Evolutionary conservation across 2,113 vertebrate genomes (phyloP).

Genomic region (Apus apus): DNA sequence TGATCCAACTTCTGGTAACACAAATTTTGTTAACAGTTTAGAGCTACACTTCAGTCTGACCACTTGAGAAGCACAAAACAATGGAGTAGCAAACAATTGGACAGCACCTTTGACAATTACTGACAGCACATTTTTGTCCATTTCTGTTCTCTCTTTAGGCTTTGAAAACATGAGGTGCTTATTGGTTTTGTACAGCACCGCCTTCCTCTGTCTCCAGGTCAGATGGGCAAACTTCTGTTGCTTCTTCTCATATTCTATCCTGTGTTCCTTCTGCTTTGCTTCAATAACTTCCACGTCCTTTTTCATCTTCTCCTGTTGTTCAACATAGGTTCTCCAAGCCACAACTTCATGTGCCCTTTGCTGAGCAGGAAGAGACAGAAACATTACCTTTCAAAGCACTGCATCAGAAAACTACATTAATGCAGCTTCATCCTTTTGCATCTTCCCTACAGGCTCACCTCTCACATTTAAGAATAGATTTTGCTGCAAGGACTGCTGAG

Average conservation of each 20-base stretch:
- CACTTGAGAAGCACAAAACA: background rate
- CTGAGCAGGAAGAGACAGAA: constrained; percentile 68
- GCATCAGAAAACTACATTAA: background rate
- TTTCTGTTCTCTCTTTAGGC: constrained; percentile 75
- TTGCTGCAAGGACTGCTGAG: background rate
- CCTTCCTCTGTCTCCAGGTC: constrained; percentile 84
- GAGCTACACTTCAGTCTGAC: background rate
- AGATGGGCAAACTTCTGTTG: constrained; percentile 76
- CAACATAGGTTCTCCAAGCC: constrained; percentile 83
- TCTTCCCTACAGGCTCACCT: background rate
- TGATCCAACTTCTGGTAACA: background rate
- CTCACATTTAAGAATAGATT: background rate
- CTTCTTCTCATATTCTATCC: constrained; percentile 76
- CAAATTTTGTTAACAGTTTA: background rate
- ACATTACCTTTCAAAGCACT: background rate
- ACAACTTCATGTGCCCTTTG: constrained; percentile 89
- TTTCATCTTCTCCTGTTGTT: constrained; percentile 80
- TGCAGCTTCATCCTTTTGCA: background rate
- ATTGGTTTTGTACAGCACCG: constrained; percentile 73
- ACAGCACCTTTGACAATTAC: constrained; percentile 90
- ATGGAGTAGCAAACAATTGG: background rate
- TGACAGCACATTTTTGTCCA: constrained; percentile 69
- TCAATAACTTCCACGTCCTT: constrained; percentile 80
- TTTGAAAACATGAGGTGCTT: constrained; percentile 60
- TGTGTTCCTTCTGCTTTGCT: constrained; percentile 83